These are phyloP conservation scores for Hirtodrosophila confusa DNA, from an alignment of 2,888 invertebrate species.

Conservation along the genomic window DNA sequence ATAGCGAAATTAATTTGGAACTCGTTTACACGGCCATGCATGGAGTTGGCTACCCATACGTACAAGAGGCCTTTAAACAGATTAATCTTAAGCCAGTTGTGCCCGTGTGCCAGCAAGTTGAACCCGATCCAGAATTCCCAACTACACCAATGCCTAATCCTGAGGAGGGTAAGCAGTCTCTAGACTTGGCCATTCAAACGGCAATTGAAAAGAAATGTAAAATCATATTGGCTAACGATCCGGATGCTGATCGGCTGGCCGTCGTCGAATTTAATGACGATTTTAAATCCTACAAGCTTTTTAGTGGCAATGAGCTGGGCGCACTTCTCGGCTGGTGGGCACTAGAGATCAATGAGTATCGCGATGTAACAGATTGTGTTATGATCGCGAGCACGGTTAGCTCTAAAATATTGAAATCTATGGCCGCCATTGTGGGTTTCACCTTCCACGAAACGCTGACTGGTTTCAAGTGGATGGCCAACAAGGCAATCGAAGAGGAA, in stretches of 20 bases:
- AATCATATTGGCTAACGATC: conserved; percentile 97
- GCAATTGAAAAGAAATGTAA: conserved; percentile 89
- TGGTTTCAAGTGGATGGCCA: conserved; percentile 99
- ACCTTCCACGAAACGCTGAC: conserved; percentile 95
- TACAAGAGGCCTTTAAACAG: conserved; percentile 89
- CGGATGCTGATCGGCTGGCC: conserved; percentile 98
- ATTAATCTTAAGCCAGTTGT: conserved; percentile 88
- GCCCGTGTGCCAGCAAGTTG: conserved; percentile 88
- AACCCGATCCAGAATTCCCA: conserved; percentile 98
- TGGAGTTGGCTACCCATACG: conserved; percentile 95
- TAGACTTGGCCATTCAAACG: conserved; percentile 90
- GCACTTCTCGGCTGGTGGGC: conserved; percentile 98
- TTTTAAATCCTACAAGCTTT: conserved; percentile 83
- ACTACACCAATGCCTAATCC: conserved; percentile 99
- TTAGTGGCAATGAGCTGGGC: conserved; percentile 98
- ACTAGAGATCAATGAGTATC: conserved; percentile 85
- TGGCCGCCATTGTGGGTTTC: conserved; percentile 91
- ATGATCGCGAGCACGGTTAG: conserved; percentile 98
- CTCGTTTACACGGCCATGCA: conserved; percentile 98
- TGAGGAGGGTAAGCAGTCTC: conserved; percentile 94
- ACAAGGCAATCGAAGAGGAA: conserved; percentile 90
- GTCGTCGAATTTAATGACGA: conserved; percentile 91
- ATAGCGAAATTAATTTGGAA: conserved; percentile 83
- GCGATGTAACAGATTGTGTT: conserved; percentile 87
- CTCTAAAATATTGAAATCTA: conserved; percentile 94